phyloP scores from a whole-genome alignment of 2,113 vertebrate species.

The Percina caprodes region DNA sequence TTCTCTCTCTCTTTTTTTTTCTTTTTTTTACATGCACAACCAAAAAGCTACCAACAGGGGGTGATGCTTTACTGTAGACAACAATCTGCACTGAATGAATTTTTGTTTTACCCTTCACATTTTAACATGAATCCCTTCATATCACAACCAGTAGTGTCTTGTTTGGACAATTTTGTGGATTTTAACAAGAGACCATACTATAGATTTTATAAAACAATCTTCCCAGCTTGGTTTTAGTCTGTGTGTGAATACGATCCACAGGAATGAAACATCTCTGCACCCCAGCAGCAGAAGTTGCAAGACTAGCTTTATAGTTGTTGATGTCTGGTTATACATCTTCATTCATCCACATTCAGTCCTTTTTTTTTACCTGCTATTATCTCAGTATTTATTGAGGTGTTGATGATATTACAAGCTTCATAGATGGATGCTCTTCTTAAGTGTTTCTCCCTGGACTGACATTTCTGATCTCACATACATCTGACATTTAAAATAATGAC shows the following conservation, averaged over 20 bases:
- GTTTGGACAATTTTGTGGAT: neutral
- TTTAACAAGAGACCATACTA: neutral
- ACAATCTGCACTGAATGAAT: too few species aligned
- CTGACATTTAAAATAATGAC: neutral
- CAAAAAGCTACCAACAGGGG: conserved; percentile 39
- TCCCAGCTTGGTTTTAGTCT: neutral
- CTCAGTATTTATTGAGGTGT: neutral
- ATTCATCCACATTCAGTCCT: neutral
- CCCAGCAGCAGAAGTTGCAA: neutral
- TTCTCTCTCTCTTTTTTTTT: too few species aligned
- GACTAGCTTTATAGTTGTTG: neutral
- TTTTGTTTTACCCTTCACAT: neutral
- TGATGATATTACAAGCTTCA: conserved; percentile 4
- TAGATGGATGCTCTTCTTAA: neutral
- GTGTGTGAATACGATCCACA: neutral
- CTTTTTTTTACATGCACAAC: neutral
- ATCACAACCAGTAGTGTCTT: neutral
- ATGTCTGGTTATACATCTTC: neutral
- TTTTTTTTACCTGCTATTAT: neutral
- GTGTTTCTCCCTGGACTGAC: neutral
- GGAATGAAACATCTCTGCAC: neutral
- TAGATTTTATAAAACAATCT: neutral
- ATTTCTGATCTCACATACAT: conserved; percentile 11
- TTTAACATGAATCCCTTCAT: neutral
- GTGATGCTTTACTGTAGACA: conserved; percentile 26